These are phyloP conservation scores for Elachura formosa DNA, from an alignment of 2,113 vertebrate genomes.

Conservation along the genomic window DNA sequence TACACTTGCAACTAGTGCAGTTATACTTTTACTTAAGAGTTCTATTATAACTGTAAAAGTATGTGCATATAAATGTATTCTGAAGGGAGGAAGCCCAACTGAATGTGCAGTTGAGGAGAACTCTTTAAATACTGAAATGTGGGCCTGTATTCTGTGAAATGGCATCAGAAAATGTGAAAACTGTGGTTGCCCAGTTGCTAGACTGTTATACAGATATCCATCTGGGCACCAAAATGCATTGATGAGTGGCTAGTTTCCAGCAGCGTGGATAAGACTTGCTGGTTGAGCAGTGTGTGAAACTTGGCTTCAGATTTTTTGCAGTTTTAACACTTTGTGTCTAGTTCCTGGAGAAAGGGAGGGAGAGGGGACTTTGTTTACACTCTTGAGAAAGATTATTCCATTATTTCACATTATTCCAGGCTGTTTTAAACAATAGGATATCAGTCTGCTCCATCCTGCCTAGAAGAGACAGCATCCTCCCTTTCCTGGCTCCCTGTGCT, in stretches of 20 bases:
- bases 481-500: background rate
- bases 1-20: background rate
- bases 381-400: background rate
- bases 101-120: fast-evolving
- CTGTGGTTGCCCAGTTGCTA: background rate
- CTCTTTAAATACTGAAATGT: background rate
- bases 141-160: background rate
- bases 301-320: background rate
- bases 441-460: background rate
- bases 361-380: background rate
- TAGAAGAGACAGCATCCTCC: background rate
- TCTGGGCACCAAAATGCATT: background rate
- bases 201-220: background rate
- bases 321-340: background rate
- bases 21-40: background rate
- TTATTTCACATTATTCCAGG: background rate
- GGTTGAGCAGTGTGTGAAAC: background rate
- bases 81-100: background rate
- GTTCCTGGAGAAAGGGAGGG: background rate
- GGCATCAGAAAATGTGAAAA: background rate
- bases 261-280: background rate
- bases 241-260: background rate
- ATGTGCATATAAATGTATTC: fast-evolving
- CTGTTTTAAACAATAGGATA: background rate
- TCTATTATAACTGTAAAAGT: background rate